Conservation (phyloP, 2,113 vertebrate species). For the Coregonus clupeaformis region DNA sequence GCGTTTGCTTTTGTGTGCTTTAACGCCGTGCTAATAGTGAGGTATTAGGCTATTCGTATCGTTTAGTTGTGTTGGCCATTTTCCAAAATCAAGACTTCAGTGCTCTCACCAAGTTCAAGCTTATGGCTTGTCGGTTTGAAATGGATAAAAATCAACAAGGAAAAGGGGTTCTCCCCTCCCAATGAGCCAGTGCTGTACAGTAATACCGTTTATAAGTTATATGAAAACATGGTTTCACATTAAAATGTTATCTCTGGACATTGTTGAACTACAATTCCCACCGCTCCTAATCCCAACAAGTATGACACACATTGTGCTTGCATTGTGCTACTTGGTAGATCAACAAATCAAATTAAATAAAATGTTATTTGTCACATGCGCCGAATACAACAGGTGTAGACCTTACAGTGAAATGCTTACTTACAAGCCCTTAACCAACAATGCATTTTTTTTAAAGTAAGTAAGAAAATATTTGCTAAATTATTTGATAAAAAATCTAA, state of each 20-base stretch:
- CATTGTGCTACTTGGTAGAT: neutral
- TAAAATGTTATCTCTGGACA: neutral
- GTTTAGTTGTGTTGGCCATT: constrained; percentile 23
- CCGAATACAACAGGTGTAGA: too few species aligned
- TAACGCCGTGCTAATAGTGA: constrained; percentile 15
- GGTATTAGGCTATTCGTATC: constrained; percentile 5
- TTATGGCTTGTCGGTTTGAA: neutral
- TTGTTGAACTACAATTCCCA: neutral
- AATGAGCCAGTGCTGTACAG: neutral
- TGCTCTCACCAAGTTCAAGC: neutral
- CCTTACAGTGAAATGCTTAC: too few species aligned
- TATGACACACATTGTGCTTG: neutral
- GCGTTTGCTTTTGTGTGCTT: constrained; percentile 50
- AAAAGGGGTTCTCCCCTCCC: neutral
- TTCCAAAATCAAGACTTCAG: constrained; percentile 18
- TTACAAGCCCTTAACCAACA: too few species aligned
- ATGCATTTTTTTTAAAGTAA: too few species aligned
- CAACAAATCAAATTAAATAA: too few species aligned
- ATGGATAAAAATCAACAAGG: constrained; percentile 26
- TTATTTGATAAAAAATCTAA: too few species aligned
- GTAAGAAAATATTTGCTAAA: too few species aligned
- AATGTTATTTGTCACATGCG: too few species aligned
- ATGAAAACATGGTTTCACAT: neutral
- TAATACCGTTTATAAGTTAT: neutral
- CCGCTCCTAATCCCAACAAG: constrained; percentile 18